These are phyloP conservation scores for Abramis brama DNA, from an alignment of 2,113 vertebrate genomes.

Conservation along the genomic window DNA sequence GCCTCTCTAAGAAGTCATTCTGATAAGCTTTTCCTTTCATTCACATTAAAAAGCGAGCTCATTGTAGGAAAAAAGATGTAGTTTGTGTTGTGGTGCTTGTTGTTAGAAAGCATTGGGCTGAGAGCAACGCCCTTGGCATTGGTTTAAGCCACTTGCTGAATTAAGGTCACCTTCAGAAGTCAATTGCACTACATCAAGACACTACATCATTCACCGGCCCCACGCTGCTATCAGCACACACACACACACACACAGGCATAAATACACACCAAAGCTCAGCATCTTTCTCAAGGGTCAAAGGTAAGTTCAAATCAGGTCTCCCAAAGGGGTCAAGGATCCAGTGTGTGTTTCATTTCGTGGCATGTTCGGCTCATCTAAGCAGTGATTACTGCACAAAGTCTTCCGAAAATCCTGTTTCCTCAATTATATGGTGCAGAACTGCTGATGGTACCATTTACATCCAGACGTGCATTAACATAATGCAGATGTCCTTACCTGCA, in stretches of 20 bases:
- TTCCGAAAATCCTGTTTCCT: conserved; percentile 21
- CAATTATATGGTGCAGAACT: conserved; percentile 19
- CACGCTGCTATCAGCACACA: neutral
- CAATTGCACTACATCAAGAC: conserved; percentile 26
- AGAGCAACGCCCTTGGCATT: neutral
- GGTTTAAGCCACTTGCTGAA: conserved; percentile 4
- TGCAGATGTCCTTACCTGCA: conserved; percentile 54
- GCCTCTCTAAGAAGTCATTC: neutral
- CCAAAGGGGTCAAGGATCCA: neutral
- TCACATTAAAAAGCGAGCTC: neutral
- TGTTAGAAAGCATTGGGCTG: neutral
- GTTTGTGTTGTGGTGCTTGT: neutral
- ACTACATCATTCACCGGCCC: neutral
- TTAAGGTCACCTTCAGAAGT: conserved; percentile 33
- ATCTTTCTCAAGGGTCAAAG: neutral
- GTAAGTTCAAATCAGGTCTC: neutral
- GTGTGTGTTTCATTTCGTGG: neutral
- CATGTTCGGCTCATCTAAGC: neutral
- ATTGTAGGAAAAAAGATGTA: neutral
- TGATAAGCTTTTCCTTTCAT: conserved; percentile 22
- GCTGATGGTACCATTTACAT: conserved; percentile 51
- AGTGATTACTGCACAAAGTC: neutral
- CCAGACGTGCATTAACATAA: conserved; percentile 50
- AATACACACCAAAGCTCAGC: conserved; percentile 33
- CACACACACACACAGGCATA: conserved; percentile 3